Evolutionary conservation across 2,888 invertebrate genomes (phyloP).

Genomic region (Patella pellucida): DNA sequence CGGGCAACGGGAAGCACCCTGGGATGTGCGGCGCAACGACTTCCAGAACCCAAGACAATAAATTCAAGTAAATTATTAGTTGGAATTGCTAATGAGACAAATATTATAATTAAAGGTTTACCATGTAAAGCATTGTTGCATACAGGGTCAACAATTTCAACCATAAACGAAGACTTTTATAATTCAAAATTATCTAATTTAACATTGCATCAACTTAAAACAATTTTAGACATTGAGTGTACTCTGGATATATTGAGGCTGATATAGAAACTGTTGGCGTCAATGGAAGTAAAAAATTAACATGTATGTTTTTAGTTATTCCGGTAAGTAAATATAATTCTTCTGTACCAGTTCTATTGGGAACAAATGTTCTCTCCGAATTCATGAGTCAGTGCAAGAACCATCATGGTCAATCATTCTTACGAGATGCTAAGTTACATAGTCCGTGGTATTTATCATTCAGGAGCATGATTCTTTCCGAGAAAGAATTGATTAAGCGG

Average conservation of each 20-base stretch:
- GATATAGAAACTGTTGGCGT: neutral
- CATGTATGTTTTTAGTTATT: constrained; percentile 9
- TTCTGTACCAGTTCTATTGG: constrained; percentile 11
- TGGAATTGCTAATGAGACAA: too few species aligned
- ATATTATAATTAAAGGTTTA: too few species aligned
- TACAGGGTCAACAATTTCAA: neutral
- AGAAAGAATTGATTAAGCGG: neutral
- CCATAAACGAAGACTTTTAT: neutral
- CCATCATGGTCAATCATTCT: neutral
- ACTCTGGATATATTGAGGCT: constrained; percentile 14
- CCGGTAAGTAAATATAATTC: constrained; percentile 8
- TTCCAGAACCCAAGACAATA: too few species aligned
- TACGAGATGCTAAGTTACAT: neutral
- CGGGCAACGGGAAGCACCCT: neutral
- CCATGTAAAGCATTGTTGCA: too few species aligned
- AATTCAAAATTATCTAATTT: neutral
- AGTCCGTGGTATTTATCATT: constrained; percentile 16
- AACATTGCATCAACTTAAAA: neutral
- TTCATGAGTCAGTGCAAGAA: too few species aligned
- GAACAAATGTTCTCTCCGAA: constrained; percentile 2
- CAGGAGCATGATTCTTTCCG: constrained; percentile 3
- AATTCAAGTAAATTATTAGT: too few species aligned
- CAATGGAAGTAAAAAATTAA: neutral
- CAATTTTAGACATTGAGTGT: constrained; percentile 6
- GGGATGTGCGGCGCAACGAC: neutral